phyloP scores from a whole-genome alignment of 2,888 invertebrate genomes.

The Platynereis dumerilii region DNA sequence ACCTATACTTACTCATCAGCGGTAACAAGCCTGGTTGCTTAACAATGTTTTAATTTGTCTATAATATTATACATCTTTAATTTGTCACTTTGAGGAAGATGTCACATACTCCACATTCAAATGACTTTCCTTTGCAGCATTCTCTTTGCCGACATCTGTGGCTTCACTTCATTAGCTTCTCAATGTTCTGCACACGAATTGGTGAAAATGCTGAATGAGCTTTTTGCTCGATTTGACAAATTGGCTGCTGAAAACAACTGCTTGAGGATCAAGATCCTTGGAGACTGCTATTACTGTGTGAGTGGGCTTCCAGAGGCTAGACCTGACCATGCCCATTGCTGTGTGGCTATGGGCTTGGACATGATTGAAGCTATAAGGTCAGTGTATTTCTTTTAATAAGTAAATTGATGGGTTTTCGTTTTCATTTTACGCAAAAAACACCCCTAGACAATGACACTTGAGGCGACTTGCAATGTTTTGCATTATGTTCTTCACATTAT shows the following conservation, averaged over 20 bases:
- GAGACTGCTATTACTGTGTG: slow-evolving; percentile 82
- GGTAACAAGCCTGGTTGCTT: too few species aligned
- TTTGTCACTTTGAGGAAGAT: too few species aligned
- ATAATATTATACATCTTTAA: too few species aligned
- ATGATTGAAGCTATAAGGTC: slow-evolving; percentile 99
- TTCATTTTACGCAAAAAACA: too few species aligned
- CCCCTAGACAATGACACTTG: background rate
- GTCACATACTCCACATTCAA: too few species aligned
- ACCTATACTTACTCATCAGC: too few species aligned
- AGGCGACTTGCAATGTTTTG: background rate
- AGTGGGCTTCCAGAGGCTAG: slow-evolving; percentile 90
- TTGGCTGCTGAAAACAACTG: slow-evolving; percentile 90
- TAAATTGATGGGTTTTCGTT: background rate
- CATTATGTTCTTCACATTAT: too few species aligned
- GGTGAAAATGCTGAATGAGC: slow-evolving; percentile 92
- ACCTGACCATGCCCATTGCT: slow-evolving; percentile 93
- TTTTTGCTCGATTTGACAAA: slow-evolving; percentile 94
- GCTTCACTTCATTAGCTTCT: slow-evolving; percentile 90
- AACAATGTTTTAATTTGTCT: too few species aligned
- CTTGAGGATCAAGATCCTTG: slow-evolving; percentile 71
- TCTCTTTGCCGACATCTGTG: slow-evolving; percentile 96
- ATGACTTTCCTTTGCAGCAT: slow-evolving; percentile 71
- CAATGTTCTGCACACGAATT: slow-evolving; percentile 85
- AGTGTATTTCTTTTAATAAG: slow-evolving; percentile 68
- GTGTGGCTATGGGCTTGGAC: slow-evolving; percentile 97